phyloP scores from a whole-genome alignment of 2,888 invertebrate genomes.

The Pollenia amentaria region DNA sequence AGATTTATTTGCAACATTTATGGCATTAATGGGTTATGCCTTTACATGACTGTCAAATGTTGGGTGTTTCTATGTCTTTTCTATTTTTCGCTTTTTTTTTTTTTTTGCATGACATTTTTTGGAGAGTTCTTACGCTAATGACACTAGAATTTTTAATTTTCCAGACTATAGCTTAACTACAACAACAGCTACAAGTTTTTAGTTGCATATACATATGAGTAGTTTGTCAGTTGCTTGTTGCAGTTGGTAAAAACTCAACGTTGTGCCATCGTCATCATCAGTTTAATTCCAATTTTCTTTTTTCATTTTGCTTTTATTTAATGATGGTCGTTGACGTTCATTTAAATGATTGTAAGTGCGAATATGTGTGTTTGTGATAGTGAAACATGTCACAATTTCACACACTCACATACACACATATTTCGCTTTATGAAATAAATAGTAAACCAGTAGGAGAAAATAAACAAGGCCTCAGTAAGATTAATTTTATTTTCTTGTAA shows the following conservation, averaged over 20 bases:
- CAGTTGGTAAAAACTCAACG: constrained; percentile 23
- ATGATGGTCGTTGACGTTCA: constrained; percentile 53
- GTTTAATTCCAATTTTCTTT: constrained; percentile 5
- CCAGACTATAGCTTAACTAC: constrained; percentile 52
- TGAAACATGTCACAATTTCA: constrained; percentile 3
- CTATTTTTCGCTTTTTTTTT: constrained; percentile 33
- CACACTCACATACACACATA: background rate
- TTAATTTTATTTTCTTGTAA: too few species aligned
- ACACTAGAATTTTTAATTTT: constrained; percentile 73
- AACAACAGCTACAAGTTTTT: constrained; percentile 26
- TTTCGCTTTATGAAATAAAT: background rate
- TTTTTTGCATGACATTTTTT: constrained; percentile 46
- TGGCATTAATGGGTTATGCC: constrained; percentile 42
- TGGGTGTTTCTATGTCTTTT: constrained; percentile 38
- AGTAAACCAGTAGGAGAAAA: background rate
- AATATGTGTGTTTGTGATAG: constrained; percentile 1
- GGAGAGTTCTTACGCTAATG: constrained; percentile 68
- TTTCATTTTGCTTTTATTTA: constrained; percentile 14
- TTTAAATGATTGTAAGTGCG: constrained; percentile 25
- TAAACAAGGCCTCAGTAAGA: background rate
- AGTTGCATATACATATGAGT: constrained; percentile 33
- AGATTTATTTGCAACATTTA: background rate
- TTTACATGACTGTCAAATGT: constrained; percentile 39
- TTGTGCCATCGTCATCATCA: constrained; percentile 30
- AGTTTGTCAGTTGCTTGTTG: background rate